These are phyloP conservation scores for Platichthys stellatus DNA, from an alignment of 2,113 vertebrate genomes.

Conservation along the genomic window DNA sequence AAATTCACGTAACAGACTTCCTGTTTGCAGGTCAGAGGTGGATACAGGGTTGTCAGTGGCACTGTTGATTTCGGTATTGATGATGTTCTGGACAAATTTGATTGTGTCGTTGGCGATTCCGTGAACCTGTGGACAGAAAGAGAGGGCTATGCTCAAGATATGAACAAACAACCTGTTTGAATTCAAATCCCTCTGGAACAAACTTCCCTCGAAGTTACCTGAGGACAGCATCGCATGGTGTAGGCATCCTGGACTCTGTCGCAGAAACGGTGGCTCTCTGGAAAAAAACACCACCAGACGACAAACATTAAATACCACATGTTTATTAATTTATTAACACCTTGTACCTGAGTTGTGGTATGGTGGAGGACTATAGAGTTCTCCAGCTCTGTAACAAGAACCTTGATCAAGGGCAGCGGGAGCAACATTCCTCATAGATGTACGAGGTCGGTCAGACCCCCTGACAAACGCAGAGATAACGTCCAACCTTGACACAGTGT, in stretches of 20 bases:
- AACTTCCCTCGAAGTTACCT: constrained; percentile 82
- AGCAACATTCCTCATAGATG: neutral
- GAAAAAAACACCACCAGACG: constrained; percentile 42
- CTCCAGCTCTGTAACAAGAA: neutral
- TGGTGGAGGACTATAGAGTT: neutral
- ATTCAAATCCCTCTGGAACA: neutral
- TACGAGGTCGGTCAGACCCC: neutral
- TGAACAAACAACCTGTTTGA: neutral
- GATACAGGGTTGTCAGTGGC: constrained; percentile 99
- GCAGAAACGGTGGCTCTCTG: constrained; percentile 97
- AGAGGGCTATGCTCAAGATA: neutral
- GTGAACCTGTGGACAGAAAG: constrained; percentile 85
- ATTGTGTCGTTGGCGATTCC: constrained; percentile 96
- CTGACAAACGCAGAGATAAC: neutral
- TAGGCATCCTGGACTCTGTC: constrained; percentile 97
- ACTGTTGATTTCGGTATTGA: constrained; percentile 96
- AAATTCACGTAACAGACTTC: neutral
- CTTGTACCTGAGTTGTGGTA: neutral
- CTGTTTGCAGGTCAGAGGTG: constrained; percentile 44
- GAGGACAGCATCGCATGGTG: constrained; percentile 97
- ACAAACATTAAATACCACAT: constrained; percentile 9
- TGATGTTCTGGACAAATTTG: constrained; percentile 92
- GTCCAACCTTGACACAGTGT: no score
- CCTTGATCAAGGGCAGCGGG: constrained; percentile 1
- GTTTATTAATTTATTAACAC: constrained; percentile 12